phyloP scores from a whole-genome alignment of 2,113 vertebrate genomes.

The Bubalus kerabau region DNA sequence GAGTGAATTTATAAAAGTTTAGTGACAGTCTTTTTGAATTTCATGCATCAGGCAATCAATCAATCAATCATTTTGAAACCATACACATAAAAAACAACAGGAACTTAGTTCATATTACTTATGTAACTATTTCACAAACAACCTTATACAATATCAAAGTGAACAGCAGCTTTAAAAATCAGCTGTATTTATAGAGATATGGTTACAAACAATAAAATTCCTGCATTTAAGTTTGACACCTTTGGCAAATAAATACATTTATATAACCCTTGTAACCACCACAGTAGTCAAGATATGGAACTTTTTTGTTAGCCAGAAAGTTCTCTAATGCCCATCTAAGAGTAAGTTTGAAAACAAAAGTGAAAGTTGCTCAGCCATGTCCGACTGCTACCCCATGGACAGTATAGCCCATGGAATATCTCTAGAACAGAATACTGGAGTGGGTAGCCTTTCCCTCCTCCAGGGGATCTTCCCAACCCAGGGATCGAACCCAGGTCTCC shows the following conservation, averaged over 20 bases:
- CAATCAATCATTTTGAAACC: background rate
- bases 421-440: background rate
- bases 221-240: background rate
- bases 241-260: background rate
- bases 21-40: background rate
- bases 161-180: background rate
- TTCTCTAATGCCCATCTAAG: background rate
- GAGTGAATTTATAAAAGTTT: background rate
- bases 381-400: background rate
- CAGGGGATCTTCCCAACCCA: background rate
- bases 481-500: accelerated
- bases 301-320: background rate
- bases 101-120: background rate
- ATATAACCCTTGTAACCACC: background rate
- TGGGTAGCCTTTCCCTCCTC: background rate
- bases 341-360: background rate
- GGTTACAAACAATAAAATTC: background rate
- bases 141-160: background rate
- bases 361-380: background rate
- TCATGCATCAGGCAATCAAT: background rate
- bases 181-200: background rate
- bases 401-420: background rate
- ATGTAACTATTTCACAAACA: background rate
- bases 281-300: background rate
- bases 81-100: background rate